phyloP scores from a whole-genome alignment of 2,888 invertebrate genomes.

The Mesopsocus fuscifrons region DNA sequence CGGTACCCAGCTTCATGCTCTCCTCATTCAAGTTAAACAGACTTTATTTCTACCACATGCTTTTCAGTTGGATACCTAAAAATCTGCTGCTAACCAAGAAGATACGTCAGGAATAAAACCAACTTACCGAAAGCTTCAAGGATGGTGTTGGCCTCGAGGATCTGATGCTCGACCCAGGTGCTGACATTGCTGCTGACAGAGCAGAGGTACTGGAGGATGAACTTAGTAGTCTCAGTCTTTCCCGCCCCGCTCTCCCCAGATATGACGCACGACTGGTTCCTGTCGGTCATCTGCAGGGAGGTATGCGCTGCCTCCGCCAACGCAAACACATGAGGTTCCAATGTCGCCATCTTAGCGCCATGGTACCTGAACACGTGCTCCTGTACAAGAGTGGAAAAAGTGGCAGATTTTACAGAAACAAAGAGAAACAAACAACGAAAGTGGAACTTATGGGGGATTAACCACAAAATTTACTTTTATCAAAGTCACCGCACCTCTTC shows the following conservation, averaged over 20 bases:
- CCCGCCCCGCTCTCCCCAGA: slow-evolving; percentile 87
- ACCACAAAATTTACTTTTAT: too few species aligned
- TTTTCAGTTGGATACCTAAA: too few species aligned
- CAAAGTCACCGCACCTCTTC: too few species aligned
- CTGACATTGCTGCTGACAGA: slow-evolving; percentile 66
- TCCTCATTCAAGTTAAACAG: too few species aligned
- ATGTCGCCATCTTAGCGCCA: slow-evolving; percentile 56
- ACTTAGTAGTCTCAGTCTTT: slow-evolving; percentile 83
- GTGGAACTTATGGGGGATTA: background rate
- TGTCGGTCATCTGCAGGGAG: slow-evolving; percentile 38
- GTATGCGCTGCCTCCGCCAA: slow-evolving; percentile 77
- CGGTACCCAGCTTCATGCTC: too few species aligned
- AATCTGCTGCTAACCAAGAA: too few species aligned
- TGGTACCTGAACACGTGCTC: slow-evolving; percentile 66
- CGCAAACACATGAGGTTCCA: slow-evolving; percentile 81
- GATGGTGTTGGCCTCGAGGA: slow-evolving; percentile 82
- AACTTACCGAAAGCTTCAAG: slow-evolving; percentile 74
- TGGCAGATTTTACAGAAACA: background rate
- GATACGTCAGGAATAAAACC: too few species aligned
- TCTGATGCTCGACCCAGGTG: slow-evolving; percentile 92
- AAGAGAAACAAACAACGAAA: background rate
- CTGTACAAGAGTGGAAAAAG: slow-evolving; percentile 30
- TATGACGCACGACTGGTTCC: slow-evolving; percentile 71
- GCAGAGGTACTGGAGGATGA: slow-evolving; percentile 79
- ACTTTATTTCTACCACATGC: too few species aligned